These are phyloP conservation scores for Phycodurus eques DNA, from an alignment of 2,113 vertebrate species.

Conservation along the genomic window DNA sequence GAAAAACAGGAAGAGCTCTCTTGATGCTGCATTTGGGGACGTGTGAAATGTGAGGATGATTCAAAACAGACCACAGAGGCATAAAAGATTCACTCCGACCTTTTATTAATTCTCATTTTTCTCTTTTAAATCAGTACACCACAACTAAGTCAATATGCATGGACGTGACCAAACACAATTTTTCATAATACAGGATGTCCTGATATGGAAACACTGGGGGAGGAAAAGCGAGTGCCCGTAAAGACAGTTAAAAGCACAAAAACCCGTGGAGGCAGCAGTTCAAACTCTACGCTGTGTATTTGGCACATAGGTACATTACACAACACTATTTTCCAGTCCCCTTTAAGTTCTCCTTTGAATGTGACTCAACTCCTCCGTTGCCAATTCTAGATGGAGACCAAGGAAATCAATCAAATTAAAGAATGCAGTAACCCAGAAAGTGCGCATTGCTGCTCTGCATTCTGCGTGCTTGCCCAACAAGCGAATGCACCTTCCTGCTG, in stretches of 20 bases:
- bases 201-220: no score
- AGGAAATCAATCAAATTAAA: neutral
- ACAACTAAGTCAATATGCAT: no score
- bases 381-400: neutral
- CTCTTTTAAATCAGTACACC: neutral
- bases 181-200: no score
- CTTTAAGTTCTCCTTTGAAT: neutral
- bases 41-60: no score
- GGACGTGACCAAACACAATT: no score
- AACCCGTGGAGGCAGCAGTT: no score
- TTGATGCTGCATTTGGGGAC: conserved; percentile 16
- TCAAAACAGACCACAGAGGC: neutral
- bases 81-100: neutral
- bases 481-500: no score
- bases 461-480: neutral
- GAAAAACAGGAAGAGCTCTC: neutral
- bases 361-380: neutral
- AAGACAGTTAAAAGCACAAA: no score
- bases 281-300: no score
- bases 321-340: no score
- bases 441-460: conserved; percentile 38
- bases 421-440: neutral
- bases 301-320: no score
- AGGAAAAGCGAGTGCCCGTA: no score
- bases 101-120: neutral